These are phyloP conservation scores for Caenorhabditis wallacei DNA, from an alignment of 2,888 invertebrate genomes.

Conservation along the genomic window DNA sequence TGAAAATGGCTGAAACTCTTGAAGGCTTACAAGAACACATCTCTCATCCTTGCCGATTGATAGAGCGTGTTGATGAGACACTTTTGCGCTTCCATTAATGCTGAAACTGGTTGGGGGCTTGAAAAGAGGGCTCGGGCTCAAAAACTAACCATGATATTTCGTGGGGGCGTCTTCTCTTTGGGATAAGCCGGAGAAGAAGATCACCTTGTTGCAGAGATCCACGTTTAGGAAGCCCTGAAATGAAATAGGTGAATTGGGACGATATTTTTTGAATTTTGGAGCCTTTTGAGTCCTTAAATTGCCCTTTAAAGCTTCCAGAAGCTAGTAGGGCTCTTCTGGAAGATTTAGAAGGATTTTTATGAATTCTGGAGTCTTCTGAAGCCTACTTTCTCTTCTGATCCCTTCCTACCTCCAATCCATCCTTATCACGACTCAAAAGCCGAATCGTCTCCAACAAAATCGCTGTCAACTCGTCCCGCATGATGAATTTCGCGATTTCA, in stretches of 20 bases:
- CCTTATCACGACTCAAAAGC: constrained; percentile 52
- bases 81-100: constrained; percentile 66
- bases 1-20: no score
- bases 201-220: constrained; percentile 29
- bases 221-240: constrained; percentile 38
- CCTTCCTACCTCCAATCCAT: constrained; percentile 40
- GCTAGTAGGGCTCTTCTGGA: no score
- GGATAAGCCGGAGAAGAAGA: constrained; percentile 1
- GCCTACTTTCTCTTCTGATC: no score
- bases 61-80: constrained; percentile 71
- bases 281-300: not conserved
- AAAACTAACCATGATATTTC: no score
- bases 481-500: not conserved
- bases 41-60: constrained; percentile 35
- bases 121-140: no score
- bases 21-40: constrained; percentile 31
- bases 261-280: constrained; percentile 17
- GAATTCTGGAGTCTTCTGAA: no score
- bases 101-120: constrained; percentile 43
- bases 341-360: no score
- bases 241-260: no score
- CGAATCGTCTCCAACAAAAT: constrained; percentile 54
- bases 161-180: no score
- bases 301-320: no score
- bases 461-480: constrained; percentile 21